Conservation (phyloP, 2,113 vertebrate species). For the Cinclus cinclus region DNA sequence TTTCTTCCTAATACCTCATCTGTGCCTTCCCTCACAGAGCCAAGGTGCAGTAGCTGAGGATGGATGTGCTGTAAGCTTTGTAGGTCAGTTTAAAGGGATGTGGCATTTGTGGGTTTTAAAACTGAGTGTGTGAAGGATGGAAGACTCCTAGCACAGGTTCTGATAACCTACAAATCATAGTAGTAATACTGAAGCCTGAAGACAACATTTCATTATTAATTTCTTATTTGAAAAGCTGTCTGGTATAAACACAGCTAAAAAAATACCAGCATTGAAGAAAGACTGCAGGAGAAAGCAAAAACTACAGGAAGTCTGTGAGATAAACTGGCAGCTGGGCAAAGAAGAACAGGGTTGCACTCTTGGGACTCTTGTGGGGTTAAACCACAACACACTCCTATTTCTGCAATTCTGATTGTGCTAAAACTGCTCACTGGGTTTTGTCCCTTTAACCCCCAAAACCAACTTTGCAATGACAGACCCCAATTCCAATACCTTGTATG, state of each 20-base stretch:
- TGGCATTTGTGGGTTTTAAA: background rate
- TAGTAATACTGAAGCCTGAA: background rate
- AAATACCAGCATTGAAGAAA: background rate
- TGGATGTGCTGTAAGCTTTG: background rate
- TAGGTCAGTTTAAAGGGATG: background rate
- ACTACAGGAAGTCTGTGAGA: background rate
- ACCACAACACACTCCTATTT: background rate
- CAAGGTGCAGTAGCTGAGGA: background rate
- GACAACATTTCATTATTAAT: background rate
- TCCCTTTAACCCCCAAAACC: background rate
- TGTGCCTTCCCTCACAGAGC: background rate
- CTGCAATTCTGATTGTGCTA: background rate
- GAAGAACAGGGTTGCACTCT: background rate
- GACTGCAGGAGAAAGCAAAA: background rate
- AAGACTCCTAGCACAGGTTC: background rate
- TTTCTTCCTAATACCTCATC: background rate
- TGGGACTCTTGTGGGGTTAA: fast-evolving
- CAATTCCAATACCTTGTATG: fast-evolving
- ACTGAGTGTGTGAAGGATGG: background rate
- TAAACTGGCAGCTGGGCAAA: background rate
- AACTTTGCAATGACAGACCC: background rate
- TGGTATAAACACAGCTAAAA: background rate
- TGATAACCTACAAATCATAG: background rate
- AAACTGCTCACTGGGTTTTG: background rate
- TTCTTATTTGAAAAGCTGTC: background rate